A percentile compares a stretch with the other conserved stretches of the same genome.
Evolutionary conservation across 2,113 vertebrate genomes (phyloP).

Genomic region (Axis porcinus): DNA sequence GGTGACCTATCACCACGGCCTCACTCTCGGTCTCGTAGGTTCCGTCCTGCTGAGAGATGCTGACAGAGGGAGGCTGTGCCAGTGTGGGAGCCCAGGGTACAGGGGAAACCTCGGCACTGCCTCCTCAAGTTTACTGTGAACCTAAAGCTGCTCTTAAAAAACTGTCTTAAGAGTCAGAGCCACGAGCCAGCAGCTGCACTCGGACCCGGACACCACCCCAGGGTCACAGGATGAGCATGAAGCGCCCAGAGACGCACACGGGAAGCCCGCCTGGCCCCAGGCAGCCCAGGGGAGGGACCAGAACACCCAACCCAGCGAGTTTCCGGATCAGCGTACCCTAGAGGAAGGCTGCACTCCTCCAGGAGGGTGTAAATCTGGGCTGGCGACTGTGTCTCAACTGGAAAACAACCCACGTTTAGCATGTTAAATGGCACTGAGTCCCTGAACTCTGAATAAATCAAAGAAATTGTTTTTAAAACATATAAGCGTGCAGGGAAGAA

Average conservation of each 20-base stretch:
- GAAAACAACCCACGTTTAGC: background rate
- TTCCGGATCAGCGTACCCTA: background rate
- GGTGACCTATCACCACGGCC: background rate
- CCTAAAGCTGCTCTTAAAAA: background rate
- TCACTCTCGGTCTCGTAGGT: rapidly evolving
- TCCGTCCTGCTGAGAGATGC: background rate
- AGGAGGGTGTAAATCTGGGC: too few species aligned
- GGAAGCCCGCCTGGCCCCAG: background rate
- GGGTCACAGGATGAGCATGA: background rate
- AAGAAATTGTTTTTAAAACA: background rate
- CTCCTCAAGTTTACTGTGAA: background rate
- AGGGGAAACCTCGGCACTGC: background rate
- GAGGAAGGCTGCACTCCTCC: background rate
- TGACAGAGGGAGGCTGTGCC: background rate
- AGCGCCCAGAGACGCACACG: background rate
- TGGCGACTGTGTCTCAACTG: background rate
- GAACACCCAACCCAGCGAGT: rapidly evolving
- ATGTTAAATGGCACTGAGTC: background rate
- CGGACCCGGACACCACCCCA: background rate
- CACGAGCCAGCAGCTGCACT: too few species aligned
- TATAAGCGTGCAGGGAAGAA: background rate
- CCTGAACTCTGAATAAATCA: background rate
- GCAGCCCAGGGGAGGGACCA: background rate
- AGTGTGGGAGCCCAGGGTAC: rapidly evolving
- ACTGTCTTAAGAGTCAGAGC: background rate